These are phyloP conservation scores for Pachymerium ferrugineum DNA, from an alignment of 2,888 invertebrate genomes.

Conservation along the genomic window DNA sequence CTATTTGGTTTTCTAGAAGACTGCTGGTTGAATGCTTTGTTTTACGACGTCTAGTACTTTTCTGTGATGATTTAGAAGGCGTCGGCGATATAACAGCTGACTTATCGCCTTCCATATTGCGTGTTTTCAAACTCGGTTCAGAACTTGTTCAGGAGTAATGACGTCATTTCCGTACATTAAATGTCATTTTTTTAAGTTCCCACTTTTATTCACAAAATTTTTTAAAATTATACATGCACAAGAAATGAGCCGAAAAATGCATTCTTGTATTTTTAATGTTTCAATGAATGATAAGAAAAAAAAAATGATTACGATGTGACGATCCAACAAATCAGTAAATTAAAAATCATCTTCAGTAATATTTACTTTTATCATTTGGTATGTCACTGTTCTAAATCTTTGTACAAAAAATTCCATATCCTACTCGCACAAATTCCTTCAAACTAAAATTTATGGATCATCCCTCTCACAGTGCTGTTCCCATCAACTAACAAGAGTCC, in stretches of 20 bases:
- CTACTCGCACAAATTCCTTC: background rate
- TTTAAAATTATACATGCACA: conserved; percentile 18
- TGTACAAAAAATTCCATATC: background rate
- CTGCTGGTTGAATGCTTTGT: background rate
- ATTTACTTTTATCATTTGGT: no score
- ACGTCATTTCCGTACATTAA: no score
- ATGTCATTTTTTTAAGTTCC: background rate
- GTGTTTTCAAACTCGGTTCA: background rate
- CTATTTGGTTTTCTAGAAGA: background rate
- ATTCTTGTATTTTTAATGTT: conserved; percentile 14
- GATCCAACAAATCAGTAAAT: background rate
- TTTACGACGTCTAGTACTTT: background rate
- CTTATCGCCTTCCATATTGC: conserved; percentile 5
- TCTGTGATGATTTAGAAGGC: background rate
- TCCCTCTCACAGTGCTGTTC: background rate
- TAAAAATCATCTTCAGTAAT: no score
- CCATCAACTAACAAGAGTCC: background rate
- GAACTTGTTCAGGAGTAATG: background rate
- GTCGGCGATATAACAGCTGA: background rate
- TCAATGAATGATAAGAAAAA: conserved; percentile 4
- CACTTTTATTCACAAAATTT: conserved; percentile 17
- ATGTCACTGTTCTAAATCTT: background rate
- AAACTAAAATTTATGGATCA: background rate
- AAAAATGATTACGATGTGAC: background rate
- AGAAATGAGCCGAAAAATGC: conserved; percentile 7